A percentile compares a stretch with the other conserved stretches of the same genome.
Evolutionary conservation across 2,888 invertebrate genomes (phyloP).

Genomic region (Lithosia quadra): DNA sequence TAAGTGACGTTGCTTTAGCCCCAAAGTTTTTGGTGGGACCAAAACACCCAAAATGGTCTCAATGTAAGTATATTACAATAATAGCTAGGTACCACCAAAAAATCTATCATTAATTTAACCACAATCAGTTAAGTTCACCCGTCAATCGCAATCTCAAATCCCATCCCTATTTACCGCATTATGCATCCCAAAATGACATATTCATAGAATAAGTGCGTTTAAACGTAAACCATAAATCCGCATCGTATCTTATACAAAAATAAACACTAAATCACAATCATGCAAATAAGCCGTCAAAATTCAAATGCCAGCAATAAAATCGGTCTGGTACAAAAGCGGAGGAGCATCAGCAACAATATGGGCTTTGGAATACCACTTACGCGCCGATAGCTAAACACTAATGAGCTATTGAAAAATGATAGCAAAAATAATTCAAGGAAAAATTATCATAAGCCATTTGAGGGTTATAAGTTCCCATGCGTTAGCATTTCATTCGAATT

Average conservation of each 20-base stretch:
- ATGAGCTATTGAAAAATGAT: conserved; percentile 87
- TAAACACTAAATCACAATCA: conserved; percentile 83
- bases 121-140: conserved; percentile 1
- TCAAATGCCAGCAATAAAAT: conserved; percentile 84
- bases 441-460: conserved; percentile 82
- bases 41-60: background rate
- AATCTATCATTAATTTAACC: background rate
- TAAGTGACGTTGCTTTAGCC: background rate
- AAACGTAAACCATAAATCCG: conserved; percentile 70
- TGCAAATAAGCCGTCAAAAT: conserved; percentile 83
- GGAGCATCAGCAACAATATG: conserved; percentile 69
- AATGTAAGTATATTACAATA: background rate
- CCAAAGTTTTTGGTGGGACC: background rate
- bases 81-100: too few relatives aligned
- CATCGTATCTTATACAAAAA: conserved; percentile 67
- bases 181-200: conserved; percentile 50
- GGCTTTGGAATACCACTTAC: conserved; percentile 74
- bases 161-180: conserved; percentile 46
- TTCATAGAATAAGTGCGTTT: conserved; percentile 66
- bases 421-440: conserved; percentile 80
- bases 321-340: conserved; percentile 76
- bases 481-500: conserved; percentile 27
- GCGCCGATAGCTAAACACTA: conserved; percentile 76
- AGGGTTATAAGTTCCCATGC: conserved; percentile 75
- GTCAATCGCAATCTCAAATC: conserved; percentile 7